Percentiles rank a stretch among this genome's conserved stretches.
Conservation (phyloP, 2,888 invertebrate species). For the Odontocolon sp. region DNA sequence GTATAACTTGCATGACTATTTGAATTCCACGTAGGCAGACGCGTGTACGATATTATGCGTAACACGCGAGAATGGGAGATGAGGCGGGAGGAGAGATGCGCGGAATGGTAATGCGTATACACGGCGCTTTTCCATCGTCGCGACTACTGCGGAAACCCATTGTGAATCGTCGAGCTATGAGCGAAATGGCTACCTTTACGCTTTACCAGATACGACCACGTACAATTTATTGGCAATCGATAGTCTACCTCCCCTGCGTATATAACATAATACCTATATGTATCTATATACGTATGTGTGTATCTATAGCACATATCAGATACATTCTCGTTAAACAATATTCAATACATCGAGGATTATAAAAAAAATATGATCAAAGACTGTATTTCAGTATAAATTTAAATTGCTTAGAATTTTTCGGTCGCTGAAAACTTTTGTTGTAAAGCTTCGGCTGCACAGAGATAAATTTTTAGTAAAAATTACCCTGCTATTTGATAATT, state of each 20-base stretch:
- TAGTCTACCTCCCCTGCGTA: slow-evolving; percentile 44
- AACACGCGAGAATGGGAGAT: too few species aligned
- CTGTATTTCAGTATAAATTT: too few species aligned
- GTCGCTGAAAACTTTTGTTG: too few species aligned
- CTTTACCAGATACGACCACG: slow-evolving; percentile 68
- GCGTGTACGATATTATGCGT: not conserved
- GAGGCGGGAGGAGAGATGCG: slow-evolving; percentile 5
- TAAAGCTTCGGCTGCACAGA: too few species aligned
- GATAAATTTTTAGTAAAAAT: too few species aligned
- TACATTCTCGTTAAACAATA: too few species aligned
- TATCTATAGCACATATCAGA: not conserved
- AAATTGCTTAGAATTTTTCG: too few species aligned
- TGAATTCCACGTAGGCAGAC: slow-evolving; percentile 18
- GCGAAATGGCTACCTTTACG: slow-evolving; percentile 74
- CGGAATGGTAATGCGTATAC: slow-evolving; percentile 49
- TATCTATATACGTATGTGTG: not conserved
- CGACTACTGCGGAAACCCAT: slow-evolving; percentile 69
- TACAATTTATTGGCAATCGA: slow-evolving; percentile 76
- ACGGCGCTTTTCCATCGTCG: not conserved
- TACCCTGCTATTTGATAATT: too few species aligned
- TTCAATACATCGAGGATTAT: too few species aligned
- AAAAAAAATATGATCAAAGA: too few species aligned
- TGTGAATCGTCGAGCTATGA: slow-evolving; percentile 71
- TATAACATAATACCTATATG: not conserved
- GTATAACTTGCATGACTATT: not conserved